These are phyloP conservation scores for Trichogramma evanescens DNA, from an alignment of 2,888 invertebrate species.

Conservation along the genomic window DNA sequence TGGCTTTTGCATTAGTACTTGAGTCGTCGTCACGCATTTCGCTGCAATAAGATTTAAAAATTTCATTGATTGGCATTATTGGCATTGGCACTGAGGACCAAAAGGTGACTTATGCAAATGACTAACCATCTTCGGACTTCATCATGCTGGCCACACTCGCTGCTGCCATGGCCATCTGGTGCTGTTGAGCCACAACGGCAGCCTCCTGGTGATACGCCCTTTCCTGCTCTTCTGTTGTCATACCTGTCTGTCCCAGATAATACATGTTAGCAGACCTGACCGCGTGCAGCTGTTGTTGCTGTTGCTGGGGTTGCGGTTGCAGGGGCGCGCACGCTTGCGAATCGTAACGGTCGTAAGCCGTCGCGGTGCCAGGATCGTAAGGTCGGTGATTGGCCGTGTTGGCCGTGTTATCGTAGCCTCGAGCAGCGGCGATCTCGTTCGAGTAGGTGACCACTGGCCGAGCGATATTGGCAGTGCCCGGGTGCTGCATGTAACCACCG, in stretches of 20 bases:
- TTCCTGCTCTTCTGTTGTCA: constrained; percentile 57
- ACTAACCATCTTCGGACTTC: constrained; percentile 59
- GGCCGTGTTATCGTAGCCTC: constrained; percentile 50
- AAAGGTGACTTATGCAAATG: neutral
- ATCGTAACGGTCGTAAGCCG: constrained; percentile 62
- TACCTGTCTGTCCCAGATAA: constrained; percentile 52
- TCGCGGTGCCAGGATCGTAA: constrained; percentile 55
- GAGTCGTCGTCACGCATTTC: constrained; percentile 72
- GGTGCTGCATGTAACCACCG: constrained; percentile 43
- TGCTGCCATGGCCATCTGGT: constrained; percentile 53
- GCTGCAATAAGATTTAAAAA: constrained; percentile 49
- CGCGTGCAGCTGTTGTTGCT: constrained; percentile 48
- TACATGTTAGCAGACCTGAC: constrained; percentile 57
- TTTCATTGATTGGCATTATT: neutral
- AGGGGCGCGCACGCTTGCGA: constrained; percentile 43
- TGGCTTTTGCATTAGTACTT: constrained; percentile 54
- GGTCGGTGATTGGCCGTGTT: constrained; percentile 53
- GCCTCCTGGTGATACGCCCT: constrained; percentile 57
- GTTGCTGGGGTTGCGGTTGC: constrained; percentile 42
- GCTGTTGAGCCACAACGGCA: constrained; percentile 46
- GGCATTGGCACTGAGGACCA: neutral
- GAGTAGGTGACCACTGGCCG: constrained; percentile 56
- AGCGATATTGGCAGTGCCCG: constrained; percentile 46
- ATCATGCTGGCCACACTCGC: constrained; percentile 53
- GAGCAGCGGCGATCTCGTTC: constrained; percentile 49